Percentiles rank a stretch among this genome's conserved stretches.
Conservation (phyloP, 2,888 invertebrate species). For the Diploptera punctata region DNA sequence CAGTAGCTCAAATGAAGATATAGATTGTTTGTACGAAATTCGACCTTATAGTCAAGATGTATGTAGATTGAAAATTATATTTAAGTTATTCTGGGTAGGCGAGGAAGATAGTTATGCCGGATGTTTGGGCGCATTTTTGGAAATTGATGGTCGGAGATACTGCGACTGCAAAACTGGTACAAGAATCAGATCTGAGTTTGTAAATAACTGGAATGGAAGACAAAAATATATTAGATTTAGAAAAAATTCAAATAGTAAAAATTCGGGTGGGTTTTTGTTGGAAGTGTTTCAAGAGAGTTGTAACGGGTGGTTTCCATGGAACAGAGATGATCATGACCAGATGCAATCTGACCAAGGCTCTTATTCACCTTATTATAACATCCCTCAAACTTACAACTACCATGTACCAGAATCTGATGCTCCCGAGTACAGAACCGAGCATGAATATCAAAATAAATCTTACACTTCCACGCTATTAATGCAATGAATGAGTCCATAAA, state of each 20-base stretch:
- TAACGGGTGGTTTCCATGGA: neutral
- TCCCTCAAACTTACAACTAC: no score
- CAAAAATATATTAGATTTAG: neutral
- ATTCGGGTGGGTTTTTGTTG: conserved; percentile 14
- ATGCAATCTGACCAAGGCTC: no score
- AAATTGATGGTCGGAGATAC: conserved; percentile 62
- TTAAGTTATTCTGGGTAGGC: conserved; percentile 63
- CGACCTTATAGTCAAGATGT: conserved; percentile 57
- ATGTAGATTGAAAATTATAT: conserved; percentile 61
- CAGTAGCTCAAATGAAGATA: conserved; percentile 50
- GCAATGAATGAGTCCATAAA: no score
- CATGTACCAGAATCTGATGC: no score
- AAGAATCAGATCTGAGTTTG: conserved; percentile 40
- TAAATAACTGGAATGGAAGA: neutral
- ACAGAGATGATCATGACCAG: neutral
- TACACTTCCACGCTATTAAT: no score
- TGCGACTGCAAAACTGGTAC: conserved; percentile 64
- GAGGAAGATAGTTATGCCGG: conserved; percentile 47
- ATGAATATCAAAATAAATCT: no score
- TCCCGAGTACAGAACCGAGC: no score
- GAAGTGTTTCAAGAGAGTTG: conserved; percentile 5
- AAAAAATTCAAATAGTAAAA: neutral
- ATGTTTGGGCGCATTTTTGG: conserved; percentile 61
- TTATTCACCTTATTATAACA: no score
- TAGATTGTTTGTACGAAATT: conserved; percentile 61